Evolutionary conservation across 2,113 vertebrate species (phyloP), one percentile per base, ranked within the genome.

Genomic region (Boleophthalmus pectinirostris): DNA sequence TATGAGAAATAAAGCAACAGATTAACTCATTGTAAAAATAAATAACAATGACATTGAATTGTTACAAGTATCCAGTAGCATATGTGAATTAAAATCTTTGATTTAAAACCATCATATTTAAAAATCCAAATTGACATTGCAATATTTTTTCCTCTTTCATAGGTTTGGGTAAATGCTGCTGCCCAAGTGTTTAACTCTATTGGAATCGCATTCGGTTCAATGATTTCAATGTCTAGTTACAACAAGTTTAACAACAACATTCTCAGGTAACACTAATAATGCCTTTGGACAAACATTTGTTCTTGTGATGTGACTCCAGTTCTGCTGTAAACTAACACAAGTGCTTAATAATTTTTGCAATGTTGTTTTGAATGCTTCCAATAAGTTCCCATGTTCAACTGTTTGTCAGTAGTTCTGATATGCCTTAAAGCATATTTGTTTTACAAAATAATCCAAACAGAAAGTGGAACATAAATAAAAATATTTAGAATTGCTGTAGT

Each of bases 211-310:
- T 94, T 93, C 70, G 93, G 93, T 24, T 84, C 82, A 58, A 92
- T 93, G 93, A 80, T 93, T 43, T 93, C 93, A 1, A 87, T 94
- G 90, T 89, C 93, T 1, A 94, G 93, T 79, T 94, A 94, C 88
- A 94, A 92, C 90, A 94, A 93, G 70, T 94, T 90, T 70, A 89
- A 90, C 89, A 92, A 94, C 82, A 93, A 93, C 80, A 88, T 94
- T 70, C 78, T 93, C 47, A 90, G 88, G 92, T 94, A 81, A 85
- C 21, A 18, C 18, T 12, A 35, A 9, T 9, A 38, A 11, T 5
- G 2, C 8, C 0, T 66, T 47, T 43, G 20, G 21, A 3, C 21
- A 47, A 24, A 46, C 43, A 5, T 16, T 9, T 46, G 20, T 10
- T 20, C 12, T 38, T 45, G 10, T 45, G 35, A 18, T 33, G 7